phyloP scores from a whole-genome alignment of 1,140 invertebrate species.

The Saccostrea cuccullata region DNA sequence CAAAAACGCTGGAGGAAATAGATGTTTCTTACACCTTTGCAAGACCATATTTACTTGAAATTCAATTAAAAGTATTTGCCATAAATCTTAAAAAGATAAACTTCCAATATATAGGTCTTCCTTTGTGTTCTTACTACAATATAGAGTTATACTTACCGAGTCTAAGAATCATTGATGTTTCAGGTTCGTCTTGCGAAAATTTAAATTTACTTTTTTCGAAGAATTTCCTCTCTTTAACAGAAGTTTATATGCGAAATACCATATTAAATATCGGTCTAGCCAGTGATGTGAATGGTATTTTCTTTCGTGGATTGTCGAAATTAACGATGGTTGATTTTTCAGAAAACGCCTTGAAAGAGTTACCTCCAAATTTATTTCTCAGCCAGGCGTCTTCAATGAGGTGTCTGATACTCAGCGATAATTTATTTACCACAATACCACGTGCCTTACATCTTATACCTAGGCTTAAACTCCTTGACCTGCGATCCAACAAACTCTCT shows the following conservation, averaged over 20 bases:
- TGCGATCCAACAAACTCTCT: not conserved
- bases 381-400: not conserved
- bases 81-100: not conserved
- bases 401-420: not conserved
- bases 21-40: not conserved
- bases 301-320: not conserved
- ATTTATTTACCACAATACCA: not conserved
- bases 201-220: not conserved
- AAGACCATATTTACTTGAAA: not conserved
- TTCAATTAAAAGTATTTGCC: not conserved
- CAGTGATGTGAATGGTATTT: not conserved
- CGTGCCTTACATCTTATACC: not conserved
- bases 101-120: not conserved
- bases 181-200: not conserved
- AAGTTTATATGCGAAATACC: not conserved
- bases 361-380: not conserved
- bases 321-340: not conserved
- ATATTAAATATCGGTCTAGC: not conserved
- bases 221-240: not conserved
- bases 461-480: not conserved
- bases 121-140: not conserved
- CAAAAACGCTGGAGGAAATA: not conserved
- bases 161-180: not conserved
- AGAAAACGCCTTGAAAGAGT: not conserved
- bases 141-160: not conserved